A percentile compares a stretch with the other conserved stretches of the same genome.
These are phyloP conservation scores for Actias luna DNA, from an alignment of 2,888 invertebrate genomes.

Conservation along the genomic window DNA sequence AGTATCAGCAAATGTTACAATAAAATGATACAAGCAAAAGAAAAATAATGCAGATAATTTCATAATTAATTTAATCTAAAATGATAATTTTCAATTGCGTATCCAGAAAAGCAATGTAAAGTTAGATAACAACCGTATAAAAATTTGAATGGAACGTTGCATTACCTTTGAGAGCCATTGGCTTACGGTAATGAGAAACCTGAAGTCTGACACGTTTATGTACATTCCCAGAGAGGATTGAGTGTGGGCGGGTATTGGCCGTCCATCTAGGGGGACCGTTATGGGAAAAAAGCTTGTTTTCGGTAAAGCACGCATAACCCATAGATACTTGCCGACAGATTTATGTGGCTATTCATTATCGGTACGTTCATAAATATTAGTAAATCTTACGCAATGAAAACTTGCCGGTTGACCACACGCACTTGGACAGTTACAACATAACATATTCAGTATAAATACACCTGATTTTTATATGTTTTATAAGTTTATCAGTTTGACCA, in stretches of 20 bases:
- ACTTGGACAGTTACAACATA: background rate
- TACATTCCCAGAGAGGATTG: conserved; percentile 19
- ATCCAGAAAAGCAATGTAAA: too few relatives aligned
- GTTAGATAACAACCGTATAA: too few relatives aligned
- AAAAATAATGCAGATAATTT: too few relatives aligned
- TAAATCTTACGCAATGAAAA: conserved; percentile 15
- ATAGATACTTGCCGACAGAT: conserved; percentile 12
- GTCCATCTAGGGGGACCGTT: conserved; percentile 12
- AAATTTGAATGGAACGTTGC: background rate
- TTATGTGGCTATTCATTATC: conserved; percentile 14
- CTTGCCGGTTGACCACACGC: conserved; percentile 9
- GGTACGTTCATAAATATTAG: conserved; percentile 8
- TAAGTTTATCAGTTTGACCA: background rate
- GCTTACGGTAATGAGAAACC: conserved; percentile 17
- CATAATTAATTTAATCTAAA: too few relatives aligned
- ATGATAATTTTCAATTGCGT: too few relatives aligned
- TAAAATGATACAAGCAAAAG: too few relatives aligned
- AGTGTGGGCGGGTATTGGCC: conserved; percentile 13
- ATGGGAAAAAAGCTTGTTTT: conserved; percentile 16
- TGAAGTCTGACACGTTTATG: conserved; percentile 19
- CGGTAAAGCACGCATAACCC: conserved; percentile 6
- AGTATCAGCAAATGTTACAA: too few relatives aligned
- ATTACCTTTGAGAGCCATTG: conserved; percentile 13
- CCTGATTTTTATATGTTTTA: background rate
- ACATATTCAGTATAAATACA: background rate